Percentiles rank a stretch among this genome's conserved stretches.
Conservation (phyloP, 2,797 vertebrate genomes). For the Coreius guichenoti region DNA sequence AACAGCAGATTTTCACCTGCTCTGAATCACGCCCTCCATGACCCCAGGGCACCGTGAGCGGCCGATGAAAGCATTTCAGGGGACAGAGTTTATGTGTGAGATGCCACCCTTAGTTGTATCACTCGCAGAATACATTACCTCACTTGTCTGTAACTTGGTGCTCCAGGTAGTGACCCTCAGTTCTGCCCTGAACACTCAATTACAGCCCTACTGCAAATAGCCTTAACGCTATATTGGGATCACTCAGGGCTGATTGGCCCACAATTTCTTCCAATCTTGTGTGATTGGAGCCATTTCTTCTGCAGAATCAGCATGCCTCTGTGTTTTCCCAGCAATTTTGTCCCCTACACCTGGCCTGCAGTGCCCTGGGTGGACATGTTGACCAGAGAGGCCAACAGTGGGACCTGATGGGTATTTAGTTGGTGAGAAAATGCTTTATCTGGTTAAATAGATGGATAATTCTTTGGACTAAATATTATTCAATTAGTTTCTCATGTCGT, state of each 20-base stretch:
- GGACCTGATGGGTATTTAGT: background rate
- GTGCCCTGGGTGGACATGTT: background rate
- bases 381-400: background rate
- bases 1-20: background rate
- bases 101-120: conserved; percentile 37
- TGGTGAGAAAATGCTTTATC: background rate
- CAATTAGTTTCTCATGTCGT: background rate
- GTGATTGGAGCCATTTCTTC: conserved; percentile 54
- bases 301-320: conserved; percentile 46
- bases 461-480: background rate
- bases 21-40: background rate
- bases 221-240: conserved; percentile 56
- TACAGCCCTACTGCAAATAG: conserved; percentile 57
- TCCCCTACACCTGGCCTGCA: conserved; percentile 2
- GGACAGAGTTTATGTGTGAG: conserved; percentile 19
- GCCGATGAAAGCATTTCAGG: conserved; percentile 5
- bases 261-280: conserved; percentile 58
- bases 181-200: conserved; percentile 58
- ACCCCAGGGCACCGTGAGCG: background rate
- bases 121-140: conserved; percentile 56
- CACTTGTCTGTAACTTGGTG: conserved; percentile 41
- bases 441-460: background rate
- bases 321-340: conserved; percentile 59
- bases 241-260: conserved; percentile 53
- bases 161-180: conserved; percentile 37